Evolutionary conservation across 2,888 invertebrate species (phyloP).

Genomic region (Polyploca ridens): DNA sequence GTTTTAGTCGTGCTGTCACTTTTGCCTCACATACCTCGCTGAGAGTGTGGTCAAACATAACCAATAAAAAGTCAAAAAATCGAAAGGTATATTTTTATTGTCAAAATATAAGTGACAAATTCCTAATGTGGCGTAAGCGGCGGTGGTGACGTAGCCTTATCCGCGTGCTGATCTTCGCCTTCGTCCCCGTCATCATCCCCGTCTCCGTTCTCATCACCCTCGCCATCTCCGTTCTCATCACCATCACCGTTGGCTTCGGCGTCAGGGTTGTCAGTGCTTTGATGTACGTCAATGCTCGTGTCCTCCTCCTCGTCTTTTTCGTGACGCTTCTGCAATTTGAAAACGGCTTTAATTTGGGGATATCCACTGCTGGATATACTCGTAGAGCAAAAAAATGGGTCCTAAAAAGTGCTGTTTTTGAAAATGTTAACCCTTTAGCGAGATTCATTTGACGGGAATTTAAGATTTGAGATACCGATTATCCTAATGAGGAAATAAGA

Average conservation of each 20-base stretch:
- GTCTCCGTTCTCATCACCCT: conserved; percentile 53
- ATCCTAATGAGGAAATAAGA: too few species aligned
- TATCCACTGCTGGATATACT: too few species aligned
- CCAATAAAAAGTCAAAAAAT: too few species aligned
- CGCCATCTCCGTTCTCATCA: conserved; percentile 54
- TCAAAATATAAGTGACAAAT: not conserved
- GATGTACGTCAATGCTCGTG: conserved; percentile 38
- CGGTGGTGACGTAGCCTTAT: conserved; percentile 84
- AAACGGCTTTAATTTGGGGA: not conserved
- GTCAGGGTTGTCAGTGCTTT: conserved; percentile 49
- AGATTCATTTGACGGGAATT: too few species aligned
- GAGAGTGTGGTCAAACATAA: too few species aligned
- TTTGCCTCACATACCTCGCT: too few species aligned
- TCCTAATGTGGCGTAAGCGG: conserved; percentile 52
- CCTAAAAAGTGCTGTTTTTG: too few species aligned
- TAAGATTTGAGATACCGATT: too few species aligned
- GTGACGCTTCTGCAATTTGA: conserved; percentile 61
- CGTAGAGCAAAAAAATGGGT: too few species aligned
- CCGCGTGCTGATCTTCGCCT: conserved; percentile 48
- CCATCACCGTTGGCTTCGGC: conserved; percentile 39
- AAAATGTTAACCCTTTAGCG: too few species aligned
- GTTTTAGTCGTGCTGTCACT: too few species aligned
- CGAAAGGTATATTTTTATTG: too few species aligned
- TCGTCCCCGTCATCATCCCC: conserved; percentile 46
- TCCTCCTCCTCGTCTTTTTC: conserved; percentile 67